Conservation (phyloP, 1,140 invertebrate genomes). For the Hycleus cichorii region DNA sequence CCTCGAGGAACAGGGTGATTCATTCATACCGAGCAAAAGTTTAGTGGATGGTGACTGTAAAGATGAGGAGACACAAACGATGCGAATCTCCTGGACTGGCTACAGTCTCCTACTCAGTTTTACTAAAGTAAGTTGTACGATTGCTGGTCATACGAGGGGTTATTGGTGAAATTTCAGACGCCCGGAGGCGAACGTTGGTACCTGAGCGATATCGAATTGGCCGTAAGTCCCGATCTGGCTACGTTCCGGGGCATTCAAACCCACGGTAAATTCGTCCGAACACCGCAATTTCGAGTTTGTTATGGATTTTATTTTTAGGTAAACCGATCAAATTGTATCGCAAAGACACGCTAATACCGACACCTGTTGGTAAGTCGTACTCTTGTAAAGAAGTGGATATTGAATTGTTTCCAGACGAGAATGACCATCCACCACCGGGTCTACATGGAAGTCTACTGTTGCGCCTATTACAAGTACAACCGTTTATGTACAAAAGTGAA, state of each 20-base stretch:
- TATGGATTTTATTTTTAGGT: conserved; percentile 30
- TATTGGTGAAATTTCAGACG: conserved; percentile 47
- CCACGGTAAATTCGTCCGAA: conserved; percentile 47
- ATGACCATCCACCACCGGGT: conserved; percentile 37
- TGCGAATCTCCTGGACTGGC: conserved; percentile 63
- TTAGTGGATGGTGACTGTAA: conserved; percentile 49
- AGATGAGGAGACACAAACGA: conserved; percentile 57
- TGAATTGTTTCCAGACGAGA: conserved; percentile 41
- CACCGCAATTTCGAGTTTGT: conserved; percentile 45
- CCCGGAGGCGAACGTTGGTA: conserved; percentile 82
- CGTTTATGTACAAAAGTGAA: conserved; percentile 58
- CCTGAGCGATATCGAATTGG: conserved; percentile 62
- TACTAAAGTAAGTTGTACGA: conserved; percentile 51
- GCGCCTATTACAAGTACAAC: conserved; percentile 42
- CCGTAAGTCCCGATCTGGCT: conserved; percentile 45
- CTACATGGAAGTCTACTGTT: conserved; percentile 32
- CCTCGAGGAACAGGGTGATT: conserved; percentile 33
- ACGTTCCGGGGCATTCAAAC: conserved; percentile 24
- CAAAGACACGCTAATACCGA: conserved; percentile 64
- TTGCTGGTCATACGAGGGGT: background rate
- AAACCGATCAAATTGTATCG: conserved; percentile 50
- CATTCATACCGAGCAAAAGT: conserved; percentile 35
- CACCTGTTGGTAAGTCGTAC: conserved; percentile 78
- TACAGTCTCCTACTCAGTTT: conserved; percentile 63
- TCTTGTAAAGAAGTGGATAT: conserved; percentile 62